These are phyloP conservation scores for Trachelipus rathkii DNA, from an alignment of 1,140 invertebrate species.

Conservation along the genomic window DNA sequence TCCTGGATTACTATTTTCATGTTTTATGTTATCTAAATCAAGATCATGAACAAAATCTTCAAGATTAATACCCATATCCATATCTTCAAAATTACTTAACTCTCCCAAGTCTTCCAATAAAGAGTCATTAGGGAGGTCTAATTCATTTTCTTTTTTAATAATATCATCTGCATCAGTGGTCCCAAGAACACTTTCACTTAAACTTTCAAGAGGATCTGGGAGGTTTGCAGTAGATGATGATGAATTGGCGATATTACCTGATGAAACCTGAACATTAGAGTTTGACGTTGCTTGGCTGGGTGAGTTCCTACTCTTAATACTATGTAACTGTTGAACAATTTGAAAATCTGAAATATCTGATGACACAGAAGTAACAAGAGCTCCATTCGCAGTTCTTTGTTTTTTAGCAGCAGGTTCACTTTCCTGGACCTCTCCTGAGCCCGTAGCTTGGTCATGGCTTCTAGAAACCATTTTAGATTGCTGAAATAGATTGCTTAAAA, in stretches of 20 bases:
- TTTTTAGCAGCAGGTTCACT: constrained; percentile 41
- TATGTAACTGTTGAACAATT: constrained; percentile 37
- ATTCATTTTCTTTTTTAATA: constrained; percentile 33
- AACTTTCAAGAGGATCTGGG: neutral
- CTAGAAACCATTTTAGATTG: constrained; percentile 39
- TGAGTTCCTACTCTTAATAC: constrained; percentile 38
- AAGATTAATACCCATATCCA: constrained; percentile 40
- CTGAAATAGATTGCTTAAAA: too few species aligned
- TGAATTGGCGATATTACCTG: neutral
- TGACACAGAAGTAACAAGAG: constrained; percentile 19
- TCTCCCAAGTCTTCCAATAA: constrained; percentile 35
- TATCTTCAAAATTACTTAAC: constrained; percentile 35
- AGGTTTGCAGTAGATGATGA: constrained; percentile 7
- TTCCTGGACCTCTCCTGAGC: constrained; percentile 38
- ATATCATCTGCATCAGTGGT: constrained; percentile 29
- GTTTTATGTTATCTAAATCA: constrained; percentile 41
- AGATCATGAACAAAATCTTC: constrained; percentile 40
- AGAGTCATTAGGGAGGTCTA: constrained; percentile 19
- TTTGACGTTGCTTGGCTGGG: constrained; percentile 25
- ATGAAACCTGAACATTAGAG: neutral
- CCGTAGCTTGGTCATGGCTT: constrained; percentile 39
- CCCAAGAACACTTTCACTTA: neutral
- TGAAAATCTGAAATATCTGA: constrained; percentile 35
- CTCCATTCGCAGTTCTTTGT: constrained; percentile 34
- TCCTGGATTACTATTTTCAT: constrained; percentile 38